A percentile compares a stretch with the other conserved stretches of the same genome.
Conservation (phyloP, 2,888 invertebrate genomes). For the Junonia oenone region DNA sequence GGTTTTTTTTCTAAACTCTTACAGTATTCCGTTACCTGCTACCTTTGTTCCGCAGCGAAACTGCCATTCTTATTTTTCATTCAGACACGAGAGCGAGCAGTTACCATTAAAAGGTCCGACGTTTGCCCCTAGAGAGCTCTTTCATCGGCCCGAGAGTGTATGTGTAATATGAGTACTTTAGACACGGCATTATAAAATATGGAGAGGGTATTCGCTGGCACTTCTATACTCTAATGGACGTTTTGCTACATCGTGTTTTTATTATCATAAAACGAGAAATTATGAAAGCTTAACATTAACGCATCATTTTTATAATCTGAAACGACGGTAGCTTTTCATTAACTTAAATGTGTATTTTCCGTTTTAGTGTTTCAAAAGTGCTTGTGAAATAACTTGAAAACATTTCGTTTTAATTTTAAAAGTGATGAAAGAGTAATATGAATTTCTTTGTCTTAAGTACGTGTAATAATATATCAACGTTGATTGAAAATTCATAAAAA, state of each 20-base stretch:
- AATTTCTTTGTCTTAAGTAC: too few species aligned
- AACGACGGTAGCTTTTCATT: not conserved
- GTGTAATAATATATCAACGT: too few species aligned
- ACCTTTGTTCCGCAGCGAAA: conserved; percentile 30
- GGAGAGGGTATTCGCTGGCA: conserved; percentile 2
- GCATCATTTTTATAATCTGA: not conserved
- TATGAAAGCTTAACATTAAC: not conserved
- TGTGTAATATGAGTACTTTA: conserved; percentile 36
- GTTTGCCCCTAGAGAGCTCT: conserved; percentile 61
- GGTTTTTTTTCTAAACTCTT: conserved; percentile 19
- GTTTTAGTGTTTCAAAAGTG: too few species aligned
- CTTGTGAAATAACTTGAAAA: too few species aligned
- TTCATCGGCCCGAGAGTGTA: conserved; percentile 48
- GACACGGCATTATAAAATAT: conserved; percentile 16
- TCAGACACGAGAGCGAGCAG: conserved; percentile 52
- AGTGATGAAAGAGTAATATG: too few species aligned
- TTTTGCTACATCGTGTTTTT: not conserved
- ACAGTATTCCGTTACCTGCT: conserved; percentile 29
- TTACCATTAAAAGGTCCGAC: conserved; percentile 65
- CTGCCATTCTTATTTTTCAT: conserved; percentile 53
- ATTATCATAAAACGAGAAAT: not conserved
- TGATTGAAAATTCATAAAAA: too few species aligned
- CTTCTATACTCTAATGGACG: not conserved
- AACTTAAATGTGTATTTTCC: too few species aligned
- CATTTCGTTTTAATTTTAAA: too few species aligned